Evolutionary conservation across 2,113 vertebrate genomes (phyloP).

Genomic region (Corapipo altera): DNA sequence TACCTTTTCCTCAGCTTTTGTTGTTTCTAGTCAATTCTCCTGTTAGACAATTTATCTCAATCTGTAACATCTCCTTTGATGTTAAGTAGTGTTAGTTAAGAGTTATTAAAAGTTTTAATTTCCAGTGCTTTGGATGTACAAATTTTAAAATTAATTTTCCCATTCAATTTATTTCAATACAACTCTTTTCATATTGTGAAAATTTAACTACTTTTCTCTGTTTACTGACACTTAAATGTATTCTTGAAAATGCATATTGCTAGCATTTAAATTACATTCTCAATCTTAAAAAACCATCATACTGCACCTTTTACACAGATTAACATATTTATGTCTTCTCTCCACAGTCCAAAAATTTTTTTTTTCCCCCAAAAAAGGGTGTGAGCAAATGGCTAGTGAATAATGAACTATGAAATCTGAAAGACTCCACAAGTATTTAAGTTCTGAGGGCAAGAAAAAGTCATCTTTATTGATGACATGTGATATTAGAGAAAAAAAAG

Average conservation of each 20-base stretch:
- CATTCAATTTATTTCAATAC: neutral
- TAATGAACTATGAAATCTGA: neutral
- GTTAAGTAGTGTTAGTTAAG: neutral
- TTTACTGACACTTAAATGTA: neutral
- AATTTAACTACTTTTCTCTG: neutral
- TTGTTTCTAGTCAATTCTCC: neutral
- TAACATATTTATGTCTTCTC: neutral
- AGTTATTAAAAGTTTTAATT: neutral
- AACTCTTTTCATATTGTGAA: neutral
- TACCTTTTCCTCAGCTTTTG: neutral
- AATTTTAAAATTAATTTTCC: neutral
- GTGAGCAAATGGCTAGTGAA: neutral
- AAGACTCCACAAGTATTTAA: neutral
- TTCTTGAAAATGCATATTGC: neutral
- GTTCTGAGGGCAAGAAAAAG: neutral
- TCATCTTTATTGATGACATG: neutral
- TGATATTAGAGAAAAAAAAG: neutral
- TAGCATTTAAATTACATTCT: neutral
- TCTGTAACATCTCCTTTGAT: neutral
- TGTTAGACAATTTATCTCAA: neutral
- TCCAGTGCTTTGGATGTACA: neutral
- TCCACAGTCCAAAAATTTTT: neutral
- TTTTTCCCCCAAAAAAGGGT: neutral
- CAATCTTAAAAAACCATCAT: neutral
- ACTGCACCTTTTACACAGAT: neutral